Conservation (phyloP, 2,113 vertebrate species). For the Zosterops lateralis region DNA sequence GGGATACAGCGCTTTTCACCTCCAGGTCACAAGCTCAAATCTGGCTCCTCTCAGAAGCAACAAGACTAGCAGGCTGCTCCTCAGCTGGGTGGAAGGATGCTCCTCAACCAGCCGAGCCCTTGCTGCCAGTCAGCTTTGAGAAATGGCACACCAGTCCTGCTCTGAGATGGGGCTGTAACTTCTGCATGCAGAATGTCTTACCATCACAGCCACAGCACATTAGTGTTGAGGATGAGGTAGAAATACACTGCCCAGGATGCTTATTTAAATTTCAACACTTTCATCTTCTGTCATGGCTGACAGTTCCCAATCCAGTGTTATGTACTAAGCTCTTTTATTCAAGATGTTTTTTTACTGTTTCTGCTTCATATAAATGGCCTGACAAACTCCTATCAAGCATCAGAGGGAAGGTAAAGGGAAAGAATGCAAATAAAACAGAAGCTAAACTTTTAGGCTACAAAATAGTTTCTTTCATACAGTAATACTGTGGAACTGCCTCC, state of each 20-base stretch:
- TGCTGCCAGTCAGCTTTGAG: not conserved
- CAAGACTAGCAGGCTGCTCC: not conserved
- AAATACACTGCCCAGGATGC: not conserved
- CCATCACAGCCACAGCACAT: not conserved
- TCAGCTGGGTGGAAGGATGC: not conserved
- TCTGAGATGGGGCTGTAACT: not conserved
- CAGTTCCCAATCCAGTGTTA: slow-evolving; percentile 2
- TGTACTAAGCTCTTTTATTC: slow-evolving; percentile 21
- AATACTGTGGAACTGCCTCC: slow-evolving; percentile 1
- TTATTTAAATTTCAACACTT: slow-evolving; percentile 31
- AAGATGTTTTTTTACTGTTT: not conserved
- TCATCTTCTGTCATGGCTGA: not conserved
- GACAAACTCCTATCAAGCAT: not conserved
- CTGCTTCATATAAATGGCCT: slow-evolving; percentile 1
- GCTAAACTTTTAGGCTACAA: not conserved
- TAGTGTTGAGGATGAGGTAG: not conserved
- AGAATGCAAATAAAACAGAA: slow-evolving; percentile 13
- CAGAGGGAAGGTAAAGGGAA: not conserved
- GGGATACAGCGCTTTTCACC: slow-evolving; percentile 26
- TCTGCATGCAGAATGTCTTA: not conserved
- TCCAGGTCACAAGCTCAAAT: not conserved
- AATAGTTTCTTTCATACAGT: not conserved
- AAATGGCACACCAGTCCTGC: not conserved
- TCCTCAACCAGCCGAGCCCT: not conserved
- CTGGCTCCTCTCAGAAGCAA: not conserved